Evolutionary conservation across 2,888 invertebrate genomes (phyloP).

Genomic region (Nomada fucata): DNA sequence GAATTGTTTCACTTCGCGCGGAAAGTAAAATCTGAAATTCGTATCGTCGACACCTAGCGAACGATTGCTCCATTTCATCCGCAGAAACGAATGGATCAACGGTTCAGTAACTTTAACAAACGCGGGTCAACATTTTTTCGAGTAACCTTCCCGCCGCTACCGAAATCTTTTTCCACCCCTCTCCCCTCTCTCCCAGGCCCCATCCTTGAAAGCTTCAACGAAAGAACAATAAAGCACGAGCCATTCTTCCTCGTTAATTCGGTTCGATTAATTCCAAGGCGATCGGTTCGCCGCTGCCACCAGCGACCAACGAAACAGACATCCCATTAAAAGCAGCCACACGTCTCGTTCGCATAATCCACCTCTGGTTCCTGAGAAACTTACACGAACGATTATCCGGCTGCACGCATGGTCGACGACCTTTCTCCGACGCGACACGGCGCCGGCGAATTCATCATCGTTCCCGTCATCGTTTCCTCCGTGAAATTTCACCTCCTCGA

Average conservation of each 20-base stretch:
- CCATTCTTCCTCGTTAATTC: neutral
- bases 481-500: slow-evolving; percentile 5
- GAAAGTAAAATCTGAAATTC: neutral
- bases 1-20: neutral
- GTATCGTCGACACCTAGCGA: no score
- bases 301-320: slow-evolving; percentile 16
- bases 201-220: no score
- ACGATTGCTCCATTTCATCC: no score
- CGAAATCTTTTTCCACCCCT: no score
- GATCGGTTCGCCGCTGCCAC: no score
- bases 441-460: slow-evolving; percentile 19
- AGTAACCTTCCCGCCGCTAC: no score
- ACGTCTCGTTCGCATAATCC: slow-evolving; percentile 30
- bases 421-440: neutral
- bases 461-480: neutral
- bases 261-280: neutral
- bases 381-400: slow-evolving; percentile 30
- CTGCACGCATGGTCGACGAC: slow-evolving; percentile 27
- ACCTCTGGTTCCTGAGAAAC: slow-evolving; percentile 37
- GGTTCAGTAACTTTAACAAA: no score
- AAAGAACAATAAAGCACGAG: no score
- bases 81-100: no score
- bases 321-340: slow-evolving; percentile 8
- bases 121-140: no score
- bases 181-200: no score